A percentile compares a stretch with the other conserved stretches of the same genome.
phyloP scores from a whole-genome alignment of 2,113 vertebrate genomes.

The Entomyzon cyanotis region DNA sequence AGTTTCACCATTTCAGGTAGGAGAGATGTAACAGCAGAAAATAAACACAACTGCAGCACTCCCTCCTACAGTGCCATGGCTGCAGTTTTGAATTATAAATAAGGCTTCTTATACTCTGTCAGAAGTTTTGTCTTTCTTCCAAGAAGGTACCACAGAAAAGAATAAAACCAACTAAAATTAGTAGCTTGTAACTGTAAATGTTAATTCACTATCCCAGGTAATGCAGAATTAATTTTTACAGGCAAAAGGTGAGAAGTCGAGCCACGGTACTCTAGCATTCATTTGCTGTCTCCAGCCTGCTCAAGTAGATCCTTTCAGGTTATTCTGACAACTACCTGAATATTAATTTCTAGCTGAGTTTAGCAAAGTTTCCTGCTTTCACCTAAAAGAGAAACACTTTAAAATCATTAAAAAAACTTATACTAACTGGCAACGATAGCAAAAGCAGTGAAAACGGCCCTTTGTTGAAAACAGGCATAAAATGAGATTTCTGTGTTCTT shows the following conservation, averaged over 20 bases:
- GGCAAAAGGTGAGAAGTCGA: neutral
- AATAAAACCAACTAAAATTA: neutral
- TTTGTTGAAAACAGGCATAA: neutral
- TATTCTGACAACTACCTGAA: neutral
- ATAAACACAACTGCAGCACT: neutral
- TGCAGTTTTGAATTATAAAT: neutral
- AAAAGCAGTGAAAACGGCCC: neutral
- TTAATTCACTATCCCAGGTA: neutral
- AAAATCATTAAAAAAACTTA: neutral
- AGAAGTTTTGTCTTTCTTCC: neutral
- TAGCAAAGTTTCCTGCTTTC: neutral
- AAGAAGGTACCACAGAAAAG: neutral
- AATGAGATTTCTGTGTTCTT: neutral
- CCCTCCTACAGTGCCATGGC: neutral
- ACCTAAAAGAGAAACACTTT: neutral
- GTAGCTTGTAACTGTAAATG: neutral
- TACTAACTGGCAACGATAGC: accelerated
- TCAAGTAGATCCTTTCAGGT: neutral
- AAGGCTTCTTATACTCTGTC: neutral
- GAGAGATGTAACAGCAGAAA: neutral
- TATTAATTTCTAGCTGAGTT: neutral
- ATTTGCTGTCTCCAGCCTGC: neutral
- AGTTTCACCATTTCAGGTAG: neutral
- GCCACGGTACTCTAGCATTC: accelerated
- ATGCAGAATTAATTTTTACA: neutral